Conservation (phyloP, 2,113 vertebrate genomes). For the Cathartes aura region DNA sequence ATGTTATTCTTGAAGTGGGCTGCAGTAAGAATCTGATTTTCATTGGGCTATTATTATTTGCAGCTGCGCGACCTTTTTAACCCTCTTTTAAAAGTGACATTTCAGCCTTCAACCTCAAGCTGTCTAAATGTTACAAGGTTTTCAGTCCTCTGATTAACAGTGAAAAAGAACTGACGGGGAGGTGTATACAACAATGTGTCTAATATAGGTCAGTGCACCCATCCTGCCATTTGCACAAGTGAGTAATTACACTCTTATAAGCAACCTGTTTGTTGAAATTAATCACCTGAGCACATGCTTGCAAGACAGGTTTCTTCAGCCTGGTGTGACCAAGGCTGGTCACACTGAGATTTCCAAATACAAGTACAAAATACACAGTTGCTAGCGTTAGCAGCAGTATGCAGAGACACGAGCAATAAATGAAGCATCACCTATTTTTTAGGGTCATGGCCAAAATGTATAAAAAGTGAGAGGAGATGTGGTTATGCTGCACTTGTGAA, state of each 20-base stretch:
- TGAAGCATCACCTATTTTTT: not conserved
- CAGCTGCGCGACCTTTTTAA: conserved; percentile 84
- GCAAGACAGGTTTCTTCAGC: conserved; percentile 27
- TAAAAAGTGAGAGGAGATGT: not conserved
- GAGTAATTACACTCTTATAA: conserved; percentile 24
- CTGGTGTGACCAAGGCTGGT: not conserved
- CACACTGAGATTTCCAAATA: not conserved
- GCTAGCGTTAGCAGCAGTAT: fast-evolving
- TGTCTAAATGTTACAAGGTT: conserved; percentile 69
- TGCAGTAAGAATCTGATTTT: conserved; percentile 84
- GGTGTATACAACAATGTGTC: not conserved
- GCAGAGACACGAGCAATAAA: conserved; percentile 14
- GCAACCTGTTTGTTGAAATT: conserved; percentile 51
- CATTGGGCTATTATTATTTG: conserved; percentile 86
- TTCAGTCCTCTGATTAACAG: conserved; percentile 69
- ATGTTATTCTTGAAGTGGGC: conserved; percentile 81
- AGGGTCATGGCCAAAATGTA: not conserved
- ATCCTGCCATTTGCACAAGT: conserved; percentile 2
- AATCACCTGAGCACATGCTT: conserved; percentile 38
- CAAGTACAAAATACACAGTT: not conserved
- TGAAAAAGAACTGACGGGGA: conserved; percentile 24
- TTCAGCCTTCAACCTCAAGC: conserved; percentile 79
- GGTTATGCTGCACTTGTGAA: not conserved
- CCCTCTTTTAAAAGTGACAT: conserved; percentile 82
- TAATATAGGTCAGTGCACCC: conserved; percentile 44